phyloP scores from a whole-genome alignment of 2,113 vertebrate genomes.

The Uropsilus gracilis region DNA sequence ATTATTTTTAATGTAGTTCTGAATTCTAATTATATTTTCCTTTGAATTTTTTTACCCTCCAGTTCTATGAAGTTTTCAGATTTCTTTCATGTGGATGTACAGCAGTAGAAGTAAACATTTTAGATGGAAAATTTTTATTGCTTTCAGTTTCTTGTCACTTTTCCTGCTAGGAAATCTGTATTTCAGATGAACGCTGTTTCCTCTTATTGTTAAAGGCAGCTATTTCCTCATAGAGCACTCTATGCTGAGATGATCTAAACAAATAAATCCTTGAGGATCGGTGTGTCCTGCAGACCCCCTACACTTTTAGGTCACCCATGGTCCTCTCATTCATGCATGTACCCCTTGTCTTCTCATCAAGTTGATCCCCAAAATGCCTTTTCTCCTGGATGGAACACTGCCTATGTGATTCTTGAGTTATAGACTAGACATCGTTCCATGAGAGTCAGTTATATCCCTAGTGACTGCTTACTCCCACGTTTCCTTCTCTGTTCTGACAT shows the following conservation, averaged over 20 bases:
- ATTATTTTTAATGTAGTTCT: conserved; percentile 69
- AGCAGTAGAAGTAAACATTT: conserved; percentile 59
- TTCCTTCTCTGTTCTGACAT: neutral
- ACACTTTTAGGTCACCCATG: rapidly evolving
- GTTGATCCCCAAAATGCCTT: neutral
- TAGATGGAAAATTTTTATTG: neutral
- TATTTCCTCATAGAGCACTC: neutral
- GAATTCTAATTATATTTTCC: conserved; percentile 75
- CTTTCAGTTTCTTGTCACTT: neutral
- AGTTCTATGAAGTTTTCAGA: conserved; percentile 44
- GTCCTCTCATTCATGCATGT: neutral
- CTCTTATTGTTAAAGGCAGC: neutral
- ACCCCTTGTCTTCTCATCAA: neutral
- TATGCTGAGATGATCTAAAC: neutral
- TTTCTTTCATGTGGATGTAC: conserved; percentile 52
- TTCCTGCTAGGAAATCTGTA: neutral
- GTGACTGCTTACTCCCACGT: neutral
- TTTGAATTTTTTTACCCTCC: conserved; percentile 68
- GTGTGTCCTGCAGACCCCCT: neutral
- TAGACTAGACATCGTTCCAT: neutral
- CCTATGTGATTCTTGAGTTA: neutral
- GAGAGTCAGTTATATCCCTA: neutral
- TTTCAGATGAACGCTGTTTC: neutral
- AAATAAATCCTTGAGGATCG: neutral
- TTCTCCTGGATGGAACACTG: neutral